Conservation (phyloP, 1,140 invertebrate genomes). For the Leptopilina boulardi region DNA sequence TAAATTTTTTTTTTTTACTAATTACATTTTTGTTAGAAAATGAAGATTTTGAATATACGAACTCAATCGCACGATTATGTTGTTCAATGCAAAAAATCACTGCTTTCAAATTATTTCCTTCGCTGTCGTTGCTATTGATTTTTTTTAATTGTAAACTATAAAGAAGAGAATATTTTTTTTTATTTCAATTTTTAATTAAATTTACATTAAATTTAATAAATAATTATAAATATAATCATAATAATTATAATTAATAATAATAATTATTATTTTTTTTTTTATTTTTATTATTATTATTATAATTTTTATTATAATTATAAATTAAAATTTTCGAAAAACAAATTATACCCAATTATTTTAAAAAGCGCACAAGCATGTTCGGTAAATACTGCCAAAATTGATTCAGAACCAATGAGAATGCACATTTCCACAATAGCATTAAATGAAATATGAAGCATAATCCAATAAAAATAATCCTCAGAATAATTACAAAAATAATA, state of each 20-base stretch:
- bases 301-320: too few relatives aligned
- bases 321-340: too few relatives aligned
- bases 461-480: neutral
- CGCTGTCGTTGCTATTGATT: neutral
- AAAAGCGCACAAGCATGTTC: slow-evolving; percentile 5
- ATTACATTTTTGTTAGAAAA: too few relatives aligned
- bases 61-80: too few relatives aligned
- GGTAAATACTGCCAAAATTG: neutral
- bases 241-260: too few relatives aligned
- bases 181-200: too few relatives aligned
- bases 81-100: too few relatives aligned
- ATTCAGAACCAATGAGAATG: neutral
- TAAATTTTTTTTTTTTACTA: too few relatives aligned
- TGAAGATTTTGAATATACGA: neutral
- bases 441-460: neutral
- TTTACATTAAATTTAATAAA: too few relatives aligned
- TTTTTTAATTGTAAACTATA: neutral
- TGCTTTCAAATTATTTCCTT: neutral
- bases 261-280: too few relatives aligned
- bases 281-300: too few relatives aligned
- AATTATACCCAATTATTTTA: neutral
- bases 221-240: too few relatives aligned
- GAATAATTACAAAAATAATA: slow-evolving; percentile 5
- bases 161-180: neutral
- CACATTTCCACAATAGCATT: neutral